Evolutionary conservation across 1,140 invertebrate species (phyloP).

Genomic region (Ridgeia piscesae): DNA sequence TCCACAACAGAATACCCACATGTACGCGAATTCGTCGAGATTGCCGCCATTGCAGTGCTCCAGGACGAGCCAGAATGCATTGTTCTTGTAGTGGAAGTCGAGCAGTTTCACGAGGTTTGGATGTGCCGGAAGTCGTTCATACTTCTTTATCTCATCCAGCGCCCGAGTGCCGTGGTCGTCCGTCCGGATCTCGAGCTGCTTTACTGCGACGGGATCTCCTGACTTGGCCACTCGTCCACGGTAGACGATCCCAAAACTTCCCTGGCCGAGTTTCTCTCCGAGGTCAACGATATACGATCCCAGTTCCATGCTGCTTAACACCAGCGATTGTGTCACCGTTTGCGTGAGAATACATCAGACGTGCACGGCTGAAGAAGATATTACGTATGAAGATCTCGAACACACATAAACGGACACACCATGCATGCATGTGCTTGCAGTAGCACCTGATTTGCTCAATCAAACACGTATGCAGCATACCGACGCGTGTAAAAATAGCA

Average conservation of each 20-base stretch:
- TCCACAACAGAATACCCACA: not conserved
- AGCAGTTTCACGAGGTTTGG: not conserved
- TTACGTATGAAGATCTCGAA: too few relatives aligned
- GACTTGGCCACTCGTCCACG: not conserved
- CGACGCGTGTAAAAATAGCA: too few relatives aligned
- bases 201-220: not conserved
- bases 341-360: not conserved
- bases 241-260: constrained; percentile 5
- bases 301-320: not conserved
- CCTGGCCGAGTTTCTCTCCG: not conserved
- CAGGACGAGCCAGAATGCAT: constrained; percentile 8
- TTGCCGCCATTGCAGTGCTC: not conserved
- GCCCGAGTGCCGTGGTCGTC: not conserved
- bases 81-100: constrained; percentile 17
- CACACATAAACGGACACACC: too few relatives aligned
- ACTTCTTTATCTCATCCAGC: constrained; percentile 11
- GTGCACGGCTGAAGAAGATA: not conserved
- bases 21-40: not conserved
- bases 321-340: too few relatives aligned
- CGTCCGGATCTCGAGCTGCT: not conserved
- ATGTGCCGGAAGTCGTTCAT: not conserved
- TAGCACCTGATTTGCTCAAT: too few relatives aligned
- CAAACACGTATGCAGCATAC: too few relatives aligned
- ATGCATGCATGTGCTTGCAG: too few relatives aligned
- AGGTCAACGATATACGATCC: constrained; percentile 1